Evolutionary conservation across 1,140 invertebrate genomes (phyloP).

Genomic region (Asbolus verrucosus): DNA sequence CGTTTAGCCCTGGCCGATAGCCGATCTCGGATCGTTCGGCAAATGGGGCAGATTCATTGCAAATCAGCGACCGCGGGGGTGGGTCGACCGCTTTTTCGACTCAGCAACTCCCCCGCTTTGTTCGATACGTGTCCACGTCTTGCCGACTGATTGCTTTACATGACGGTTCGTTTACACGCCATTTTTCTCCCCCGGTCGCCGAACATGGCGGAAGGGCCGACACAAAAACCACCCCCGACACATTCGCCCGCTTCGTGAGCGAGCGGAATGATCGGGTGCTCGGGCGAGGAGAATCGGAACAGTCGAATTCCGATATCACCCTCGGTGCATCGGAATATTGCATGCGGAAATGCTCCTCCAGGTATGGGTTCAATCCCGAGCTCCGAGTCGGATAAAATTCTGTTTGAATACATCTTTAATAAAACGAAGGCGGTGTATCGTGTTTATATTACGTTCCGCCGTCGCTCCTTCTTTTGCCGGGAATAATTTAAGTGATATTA

Average conservation of each 20-base stretch:
- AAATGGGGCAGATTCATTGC: slow-evolving; percentile 38
- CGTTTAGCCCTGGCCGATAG: slow-evolving; percentile 49
- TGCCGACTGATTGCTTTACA: slow-evolving; percentile 38
- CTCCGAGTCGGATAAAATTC: background rate
- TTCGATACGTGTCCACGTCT: slow-evolving; percentile 24
- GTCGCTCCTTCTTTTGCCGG: background rate
- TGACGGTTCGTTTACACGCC: slow-evolving; percentile 34
- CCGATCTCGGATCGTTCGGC: slow-evolving; percentile 49
- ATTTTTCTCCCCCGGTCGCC: slow-evolving; percentile 19
- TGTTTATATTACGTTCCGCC: background rate
- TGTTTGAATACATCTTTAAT: slow-evolving; percentile 19
- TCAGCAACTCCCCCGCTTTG: slow-evolving; percentile 36
- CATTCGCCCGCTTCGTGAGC: background rate
- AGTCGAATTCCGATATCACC: background rate
- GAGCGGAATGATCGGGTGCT: background rate
- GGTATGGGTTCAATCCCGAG: too few relatives aligned
- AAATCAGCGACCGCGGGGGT: slow-evolving; percentile 18
- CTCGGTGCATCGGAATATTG: slow-evolving; percentile 18
- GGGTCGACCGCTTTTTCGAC: slow-evolving; percentile 8
- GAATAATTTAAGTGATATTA: slow-evolving; percentile 11
- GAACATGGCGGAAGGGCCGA: background rate
- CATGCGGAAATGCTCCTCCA: slow-evolving; percentile 19
- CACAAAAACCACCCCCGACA: too few relatives aligned
- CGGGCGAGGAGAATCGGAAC: background rate
- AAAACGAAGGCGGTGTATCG: slow-evolving; percentile 1